Evolutionary conservation across 2,113 vertebrate species (phyloP).

Genomic region (Aleadryas rufinucha): DNA sequence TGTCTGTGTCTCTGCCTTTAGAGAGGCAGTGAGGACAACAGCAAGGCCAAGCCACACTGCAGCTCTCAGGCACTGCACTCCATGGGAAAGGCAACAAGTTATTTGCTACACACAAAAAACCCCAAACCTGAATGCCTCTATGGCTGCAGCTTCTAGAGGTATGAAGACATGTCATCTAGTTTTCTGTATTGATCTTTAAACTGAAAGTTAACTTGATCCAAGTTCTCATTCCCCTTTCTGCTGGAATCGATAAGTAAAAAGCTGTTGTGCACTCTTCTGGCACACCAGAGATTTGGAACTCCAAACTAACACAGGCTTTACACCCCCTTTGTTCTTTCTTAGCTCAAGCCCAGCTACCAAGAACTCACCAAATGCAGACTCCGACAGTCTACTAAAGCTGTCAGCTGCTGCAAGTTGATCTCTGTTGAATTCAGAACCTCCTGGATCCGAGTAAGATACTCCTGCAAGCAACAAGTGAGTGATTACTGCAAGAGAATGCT

Average conservation of each 20-base stretch:
- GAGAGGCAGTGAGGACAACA: not conserved
- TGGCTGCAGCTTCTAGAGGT: not conserved
- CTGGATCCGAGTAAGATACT: conserved; percentile 85
- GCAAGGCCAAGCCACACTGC: not conserved
- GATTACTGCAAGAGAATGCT: not conserved
- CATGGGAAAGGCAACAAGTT: not conserved
- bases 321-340: not conserved
- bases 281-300: not conserved
- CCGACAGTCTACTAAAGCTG: conserved; percentile 95
- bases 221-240: not conserved
- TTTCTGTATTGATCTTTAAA: not conserved
- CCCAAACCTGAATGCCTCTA: not conserved
- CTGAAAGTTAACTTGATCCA: not conserved
- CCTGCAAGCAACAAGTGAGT: conserved; percentile 65
- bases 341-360: not conserved
- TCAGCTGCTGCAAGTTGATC: conserved; percentile 93
- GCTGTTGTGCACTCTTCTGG: not conserved
- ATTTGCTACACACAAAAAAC: not conserved
- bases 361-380: conserved; percentile 94
- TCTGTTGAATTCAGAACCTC: conserved; percentile 90
- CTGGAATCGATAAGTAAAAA: not conserved
- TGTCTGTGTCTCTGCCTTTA: not conserved
- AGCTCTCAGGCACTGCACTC: not conserved
- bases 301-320: not conserved
- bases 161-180: not conserved